Evolutionary conservation across 2,113 vertebrate species (phyloP), one percentile per base, ranked within the genome.

Genomic region (Anseranas semipalmata): DNA sequence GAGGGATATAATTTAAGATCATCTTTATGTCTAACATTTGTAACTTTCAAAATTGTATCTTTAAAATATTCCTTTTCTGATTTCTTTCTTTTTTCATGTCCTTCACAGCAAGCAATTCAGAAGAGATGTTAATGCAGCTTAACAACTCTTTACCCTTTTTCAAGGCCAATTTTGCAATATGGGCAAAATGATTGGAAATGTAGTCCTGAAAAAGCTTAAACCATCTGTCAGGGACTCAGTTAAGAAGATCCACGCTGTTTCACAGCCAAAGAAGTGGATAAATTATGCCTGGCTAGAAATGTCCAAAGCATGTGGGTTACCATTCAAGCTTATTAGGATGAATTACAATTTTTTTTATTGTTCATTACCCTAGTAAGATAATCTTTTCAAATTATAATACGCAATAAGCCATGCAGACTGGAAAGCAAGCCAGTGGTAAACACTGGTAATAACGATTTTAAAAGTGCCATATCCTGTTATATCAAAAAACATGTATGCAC

Each of bases 91-190:
- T 97, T 96, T 96, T 91, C 92, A 85, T 95, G 97, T 96, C 97
- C 98, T 98, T 98, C 98, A 98, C 97, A 98, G 98, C 79, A 92
- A 97, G 96, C 95, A 97, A 94, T 97, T 97, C 96, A 96, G 94
- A 97, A 97, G 95, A 97, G 97, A 97, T 96, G 91, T 93, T 97
- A 98, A 98, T 97, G 94, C 97, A 96, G 97, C 97, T 98, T 96
- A 98, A 97, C 97, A 98, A 97, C 96, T 97, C 97, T 98, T 97
- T 97, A 98, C 97, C 98, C 97, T 98, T 98, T 98, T 98, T 96
- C 98, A 98, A 98, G 98, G 98, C 98, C 98, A 98, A 97, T 98
- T 98, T 98, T 98, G 98, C 97, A 98, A 98, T 98, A 98, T 97
- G 98, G 96, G 97, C 96, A 98, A 98, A 98, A 98, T 98, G 97